Conservation (phyloP, 1,140 invertebrate species). For the Stenopsyche tienmushanensis region DNA sequence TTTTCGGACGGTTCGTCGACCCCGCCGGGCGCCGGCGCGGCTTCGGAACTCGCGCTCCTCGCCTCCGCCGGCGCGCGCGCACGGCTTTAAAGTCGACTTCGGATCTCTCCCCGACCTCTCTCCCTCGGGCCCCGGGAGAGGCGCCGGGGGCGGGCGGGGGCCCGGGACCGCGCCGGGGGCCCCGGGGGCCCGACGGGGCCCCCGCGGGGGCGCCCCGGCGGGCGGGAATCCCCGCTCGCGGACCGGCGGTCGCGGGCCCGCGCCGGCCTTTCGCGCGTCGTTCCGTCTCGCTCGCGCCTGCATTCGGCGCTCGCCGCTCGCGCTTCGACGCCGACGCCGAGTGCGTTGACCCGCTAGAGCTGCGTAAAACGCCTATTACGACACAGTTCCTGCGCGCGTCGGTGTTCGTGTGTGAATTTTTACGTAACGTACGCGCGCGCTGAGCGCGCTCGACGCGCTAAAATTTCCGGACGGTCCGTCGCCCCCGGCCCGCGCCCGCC, state of each 20-base stretch:
- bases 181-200: no score
- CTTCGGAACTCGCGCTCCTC: slow-evolving; percentile 14
- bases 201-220: no score
- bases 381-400: background rate
- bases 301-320: background rate
- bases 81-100: slow-evolving; percentile 20
- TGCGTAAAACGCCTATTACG: no score
- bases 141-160: no score
- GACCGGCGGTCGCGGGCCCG: background rate
- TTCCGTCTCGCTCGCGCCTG: background rate
- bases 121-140: no score
- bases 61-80: background rate
- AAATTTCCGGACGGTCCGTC: slow-evolving; percentile 44
- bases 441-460: slow-evolving; percentile 36
- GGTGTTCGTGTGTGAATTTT: background rate
- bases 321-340: no score
- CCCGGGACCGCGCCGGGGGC: no score
- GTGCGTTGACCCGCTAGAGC: background rate
- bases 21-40: slow-evolving; percentile 29
- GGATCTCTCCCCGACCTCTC: no score
- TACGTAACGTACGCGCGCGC: background rate
- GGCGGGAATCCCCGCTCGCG: no score
- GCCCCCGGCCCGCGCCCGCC: slow-evolving; percentile 29
- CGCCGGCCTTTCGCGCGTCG: background rate
- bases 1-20: slow-evolving; percentile 44